A percentile compares a stretch with the other conserved stretches of the same genome.
Conservation (phyloP, 2,888 invertebrate genomes). For the Scaeva pyrastri region DNA sequence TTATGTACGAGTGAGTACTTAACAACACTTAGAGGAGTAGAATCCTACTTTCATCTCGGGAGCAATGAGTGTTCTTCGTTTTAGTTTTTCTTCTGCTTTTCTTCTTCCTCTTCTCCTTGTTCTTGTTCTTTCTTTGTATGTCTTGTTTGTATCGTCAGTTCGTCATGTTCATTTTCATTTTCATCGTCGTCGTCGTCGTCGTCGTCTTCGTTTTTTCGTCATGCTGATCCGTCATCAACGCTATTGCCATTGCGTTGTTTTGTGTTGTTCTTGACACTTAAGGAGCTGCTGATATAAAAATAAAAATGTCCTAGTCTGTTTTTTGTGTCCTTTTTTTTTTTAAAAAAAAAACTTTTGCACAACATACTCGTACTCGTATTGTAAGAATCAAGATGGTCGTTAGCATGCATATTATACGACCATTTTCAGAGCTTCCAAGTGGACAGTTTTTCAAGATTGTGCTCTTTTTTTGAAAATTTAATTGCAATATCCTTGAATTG, state of each 20-base stretch:
- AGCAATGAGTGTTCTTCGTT: slow-evolving; percentile 11
- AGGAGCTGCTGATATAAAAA: slow-evolving; percentile 4
- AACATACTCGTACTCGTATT: slow-evolving; percentile 15
- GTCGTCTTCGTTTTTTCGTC: too few relatives aligned
- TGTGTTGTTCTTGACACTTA: slow-evolving; percentile 34
- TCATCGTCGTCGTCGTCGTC: slow-evolving; percentile 26
- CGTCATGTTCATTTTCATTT: too few relatives aligned
- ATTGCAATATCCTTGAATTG: slow-evolving; percentile 35
- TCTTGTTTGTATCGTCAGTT: too few relatives aligned
- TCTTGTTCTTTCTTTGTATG: slow-evolving; percentile 10
- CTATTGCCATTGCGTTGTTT: slow-evolving; percentile 11
- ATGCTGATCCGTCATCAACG: slow-evolving; percentile 40
- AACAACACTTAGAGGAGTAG: slow-evolving; percentile 46
- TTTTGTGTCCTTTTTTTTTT: not conserved
- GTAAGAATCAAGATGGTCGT: slow-evolving; percentile 25
- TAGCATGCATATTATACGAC: slow-evolving; percentile 44
- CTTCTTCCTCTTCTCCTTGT: slow-evolving; percentile 2
- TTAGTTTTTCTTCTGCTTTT: not conserved
- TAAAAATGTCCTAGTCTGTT: slow-evolving; percentile 25
- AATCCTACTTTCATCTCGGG: slow-evolving; percentile 37
- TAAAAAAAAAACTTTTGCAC: slow-evolving; percentile 11
- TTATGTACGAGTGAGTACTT: slow-evolving; percentile 60
- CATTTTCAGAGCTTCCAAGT: slow-evolving; percentile 43
- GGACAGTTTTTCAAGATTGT: slow-evolving; percentile 29
- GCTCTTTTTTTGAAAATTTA: slow-evolving; percentile 14